A percentile compares a stretch with the other conserved stretches of the same genome.
Conservation (phyloP, 2,888 invertebrate genomes). For the Philhelius pedissequus region DNA sequence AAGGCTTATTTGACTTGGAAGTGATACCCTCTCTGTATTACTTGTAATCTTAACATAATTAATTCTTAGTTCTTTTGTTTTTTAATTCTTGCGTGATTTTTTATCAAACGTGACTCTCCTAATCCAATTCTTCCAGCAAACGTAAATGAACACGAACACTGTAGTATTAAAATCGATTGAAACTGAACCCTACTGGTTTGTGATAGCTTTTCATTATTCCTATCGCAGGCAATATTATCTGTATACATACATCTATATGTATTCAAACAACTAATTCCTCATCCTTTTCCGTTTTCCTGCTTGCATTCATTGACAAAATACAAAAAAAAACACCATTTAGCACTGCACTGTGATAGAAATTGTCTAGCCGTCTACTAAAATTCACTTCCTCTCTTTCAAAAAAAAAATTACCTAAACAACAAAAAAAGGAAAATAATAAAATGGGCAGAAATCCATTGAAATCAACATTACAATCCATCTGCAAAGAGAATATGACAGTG, state of each 20-base stretch:
- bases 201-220: conserved; percentile 1
- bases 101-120: background rate
- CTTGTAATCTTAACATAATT: background rate
- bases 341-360: conserved; percentile 17
- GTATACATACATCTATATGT: background rate
- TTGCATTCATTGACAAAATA: background rate
- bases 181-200: background rate
- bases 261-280: conserved; percentile 2
- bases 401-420: background rate
- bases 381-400: conserved; percentile 34
- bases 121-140: background rate
- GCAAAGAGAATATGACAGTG: conserved; percentile 35
- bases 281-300: conserved; percentile 13
- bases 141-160: conserved; percentile 1
- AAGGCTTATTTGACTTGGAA: too few relatives aligned
- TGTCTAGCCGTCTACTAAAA: conserved; percentile 59
- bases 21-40: too few relatives aligned
- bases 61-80: background rate
- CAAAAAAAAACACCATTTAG: conserved; percentile 4
- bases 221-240: background rate
- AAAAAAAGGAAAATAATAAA: conserved; percentile 1
- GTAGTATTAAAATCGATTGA: background rate
- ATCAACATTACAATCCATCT: conserved; percentile 56
- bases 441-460: conserved; percentile 32
- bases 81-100: background rate